Evolutionary conservation across 2,888 invertebrate species (phyloP).

Genomic region (Alentia gelatinosa): DNA sequence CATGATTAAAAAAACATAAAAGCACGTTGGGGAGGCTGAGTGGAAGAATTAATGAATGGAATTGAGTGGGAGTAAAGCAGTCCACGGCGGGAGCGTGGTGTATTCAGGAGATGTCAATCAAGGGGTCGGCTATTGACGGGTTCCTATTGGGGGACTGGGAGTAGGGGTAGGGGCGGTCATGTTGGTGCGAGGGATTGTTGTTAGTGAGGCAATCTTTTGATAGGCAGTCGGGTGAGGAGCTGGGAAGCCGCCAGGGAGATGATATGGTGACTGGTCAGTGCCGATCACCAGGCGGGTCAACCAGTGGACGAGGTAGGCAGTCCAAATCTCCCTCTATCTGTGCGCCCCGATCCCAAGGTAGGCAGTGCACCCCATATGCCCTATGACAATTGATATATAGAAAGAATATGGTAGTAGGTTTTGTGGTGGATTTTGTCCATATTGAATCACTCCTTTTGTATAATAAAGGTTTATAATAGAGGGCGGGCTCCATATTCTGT

Average conservation of each 20-base stretch:
- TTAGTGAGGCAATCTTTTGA: constrained; percentile 28
- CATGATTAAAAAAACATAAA: background rate
- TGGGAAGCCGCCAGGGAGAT: constrained; percentile 1
- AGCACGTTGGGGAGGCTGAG: too few species aligned
- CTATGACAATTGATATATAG: too few species aligned
- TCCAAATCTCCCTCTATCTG: background rate
- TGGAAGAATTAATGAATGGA: background rate
- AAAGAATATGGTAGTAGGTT: too few species aligned
- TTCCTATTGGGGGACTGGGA: too few species aligned
- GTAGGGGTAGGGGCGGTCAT: background rate
- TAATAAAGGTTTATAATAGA: too few species aligned
- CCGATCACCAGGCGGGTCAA: background rate
- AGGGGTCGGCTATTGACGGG: background rate
- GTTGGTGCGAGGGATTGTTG: background rate
- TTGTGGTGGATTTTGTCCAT: too few species aligned
- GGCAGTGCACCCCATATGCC: too few species aligned
- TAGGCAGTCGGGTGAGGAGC: constrained; percentile 21
- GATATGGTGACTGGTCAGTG: constrained; percentile 22
- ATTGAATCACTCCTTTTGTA: too few species aligned
- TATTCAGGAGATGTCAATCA: background rate
- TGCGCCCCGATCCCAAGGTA: background rate
- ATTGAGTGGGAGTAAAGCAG: background rate
- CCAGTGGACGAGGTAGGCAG: background rate
- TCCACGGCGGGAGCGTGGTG: background rate
- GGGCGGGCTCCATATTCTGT: too few species aligned